Conservation (phyloP, 2,113 vertebrate species). For the Myodes glareolus region DNA sequence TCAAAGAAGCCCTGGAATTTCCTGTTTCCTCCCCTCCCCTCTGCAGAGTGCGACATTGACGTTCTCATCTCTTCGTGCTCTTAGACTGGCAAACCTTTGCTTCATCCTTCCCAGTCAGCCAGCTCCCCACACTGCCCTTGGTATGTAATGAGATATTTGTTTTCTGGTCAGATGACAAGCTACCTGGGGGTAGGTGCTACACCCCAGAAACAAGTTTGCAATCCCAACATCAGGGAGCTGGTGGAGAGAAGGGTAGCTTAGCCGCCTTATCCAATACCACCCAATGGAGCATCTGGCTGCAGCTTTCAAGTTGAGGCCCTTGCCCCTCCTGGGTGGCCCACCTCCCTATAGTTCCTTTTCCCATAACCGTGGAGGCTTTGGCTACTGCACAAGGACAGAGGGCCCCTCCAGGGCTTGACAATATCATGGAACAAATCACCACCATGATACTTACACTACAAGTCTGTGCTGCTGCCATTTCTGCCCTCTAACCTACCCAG, state of each 20-base stretch:
- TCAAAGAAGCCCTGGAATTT: conserved; percentile 24
- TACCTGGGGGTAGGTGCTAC: too few relatives aligned
- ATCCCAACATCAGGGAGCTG: too few relatives aligned
- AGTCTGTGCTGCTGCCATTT: background rate
- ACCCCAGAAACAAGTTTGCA: background rate
- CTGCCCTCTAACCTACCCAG: background rate
- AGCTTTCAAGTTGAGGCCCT: background rate
- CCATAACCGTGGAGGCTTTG: background rate
- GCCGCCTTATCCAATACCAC: background rate
- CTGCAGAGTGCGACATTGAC: background rate
- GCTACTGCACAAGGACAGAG: background rate
- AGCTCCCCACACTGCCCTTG: background rate
- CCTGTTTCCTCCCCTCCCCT: background rate
- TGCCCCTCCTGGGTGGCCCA: background rate
- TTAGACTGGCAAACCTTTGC: background rate
- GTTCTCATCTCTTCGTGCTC: background rate
- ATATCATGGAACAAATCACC: background rate
- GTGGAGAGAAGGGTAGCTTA: background rate
- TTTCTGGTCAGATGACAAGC: background rate
- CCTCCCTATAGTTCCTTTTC: conserved; percentile 1
- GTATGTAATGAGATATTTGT: fast-evolving
- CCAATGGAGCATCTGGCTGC: background rate
- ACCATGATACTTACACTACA: background rate
- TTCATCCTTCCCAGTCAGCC: background rate
- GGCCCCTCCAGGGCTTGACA: background rate